Evolutionary conservation across 2,113 vertebrate species (phyloP).

Genomic region (Collichthys lucidus): DNA sequence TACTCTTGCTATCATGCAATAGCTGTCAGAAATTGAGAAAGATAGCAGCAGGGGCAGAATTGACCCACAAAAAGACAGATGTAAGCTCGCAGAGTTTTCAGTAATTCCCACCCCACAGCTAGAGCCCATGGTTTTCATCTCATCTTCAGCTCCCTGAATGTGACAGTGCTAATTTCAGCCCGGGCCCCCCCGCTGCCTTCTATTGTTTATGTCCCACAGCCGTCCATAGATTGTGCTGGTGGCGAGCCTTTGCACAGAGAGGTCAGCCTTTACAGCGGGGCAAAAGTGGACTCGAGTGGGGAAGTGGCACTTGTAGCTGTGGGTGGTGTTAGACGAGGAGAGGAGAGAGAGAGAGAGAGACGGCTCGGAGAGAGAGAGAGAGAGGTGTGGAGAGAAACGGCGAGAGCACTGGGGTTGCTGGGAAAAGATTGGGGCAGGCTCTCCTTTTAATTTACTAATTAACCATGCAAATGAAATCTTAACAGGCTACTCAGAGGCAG

Average conservation of each 20-base stretch:
- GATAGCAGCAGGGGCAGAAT: conserved; percentile 30
- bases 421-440: conserved; percentile 78
- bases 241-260: conserved; percentile 45
- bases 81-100: conserved; percentile 18
- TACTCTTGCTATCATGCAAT: conserved; percentile 13
- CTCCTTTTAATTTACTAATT: conserved; percentile 87
- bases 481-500: conserved; percentile 83
- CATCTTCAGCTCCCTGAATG: conserved; percentile 55
- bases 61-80: conserved; percentile 48
- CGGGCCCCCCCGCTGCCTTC: conserved; percentile 25
- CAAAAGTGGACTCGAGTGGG: conserved; percentile 68
- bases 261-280: conserved; percentile 71
- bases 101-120: conserved; percentile 50
- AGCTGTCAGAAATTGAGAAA: conserved; percentile 33
- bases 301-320: conserved; percentile 75
- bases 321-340: conserved; percentile 65
- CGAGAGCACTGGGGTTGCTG: conserved; percentile 66
- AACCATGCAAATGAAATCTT: conserved; percentile 88
- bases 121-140: conserved; percentile 48
- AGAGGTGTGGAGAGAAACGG: conserved; percentile 43
- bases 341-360: conserved; percentile 55
- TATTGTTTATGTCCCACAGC: conserved; percentile 61
- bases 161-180: conserved; percentile 62
- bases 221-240: conserved; percentile 48
- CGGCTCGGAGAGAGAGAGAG: conserved; percentile 53